Conservation (phyloP, 2,888 invertebrate genomes). For the Autographa pulchrina region DNA sequence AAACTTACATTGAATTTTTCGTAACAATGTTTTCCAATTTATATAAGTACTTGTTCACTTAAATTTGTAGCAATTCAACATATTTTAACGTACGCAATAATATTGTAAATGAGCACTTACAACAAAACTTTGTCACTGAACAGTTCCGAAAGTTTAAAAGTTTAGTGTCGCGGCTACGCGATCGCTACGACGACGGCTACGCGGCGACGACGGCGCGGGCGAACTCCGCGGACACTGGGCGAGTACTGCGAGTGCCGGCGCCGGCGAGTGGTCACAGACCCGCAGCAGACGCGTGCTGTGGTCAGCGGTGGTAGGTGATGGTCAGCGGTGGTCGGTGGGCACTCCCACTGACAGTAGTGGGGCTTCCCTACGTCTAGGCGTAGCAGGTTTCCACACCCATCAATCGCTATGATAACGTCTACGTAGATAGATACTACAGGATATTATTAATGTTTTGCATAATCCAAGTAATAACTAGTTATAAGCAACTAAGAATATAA, state of each 20-base stretch:
- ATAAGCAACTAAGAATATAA: too few relatives aligned
- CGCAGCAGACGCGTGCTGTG: background rate
- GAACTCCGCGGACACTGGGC: constrained; percentile 54
- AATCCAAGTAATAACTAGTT: too few relatives aligned
- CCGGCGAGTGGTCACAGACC: background rate
- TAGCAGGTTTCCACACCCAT: background rate
- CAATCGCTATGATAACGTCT: background rate
- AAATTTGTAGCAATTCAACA: too few relatives aligned
- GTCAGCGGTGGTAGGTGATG: background rate
- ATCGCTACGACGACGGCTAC: constrained; percentile 46
- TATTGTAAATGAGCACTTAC: constrained; percentile 31
- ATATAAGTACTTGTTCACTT: background rate
- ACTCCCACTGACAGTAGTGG: background rate
- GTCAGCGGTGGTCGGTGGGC: background rate
- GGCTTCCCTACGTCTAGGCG: background rate
- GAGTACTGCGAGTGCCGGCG: constrained; percentile 7
- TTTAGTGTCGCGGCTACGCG: constrained; percentile 53
- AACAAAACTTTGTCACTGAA: constrained; percentile 29
- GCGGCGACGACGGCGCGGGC: constrained; percentile 51
- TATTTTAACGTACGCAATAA: background rate
- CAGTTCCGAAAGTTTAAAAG: constrained; percentile 12
- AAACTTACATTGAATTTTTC: background rate
- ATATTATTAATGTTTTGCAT: too few relatives aligned
- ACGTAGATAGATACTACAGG: too few relatives aligned
- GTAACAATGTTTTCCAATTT: background rate